Conservation (phyloP, 2,797 vertebrate species). For the Calcarius lapponicus region DNA sequence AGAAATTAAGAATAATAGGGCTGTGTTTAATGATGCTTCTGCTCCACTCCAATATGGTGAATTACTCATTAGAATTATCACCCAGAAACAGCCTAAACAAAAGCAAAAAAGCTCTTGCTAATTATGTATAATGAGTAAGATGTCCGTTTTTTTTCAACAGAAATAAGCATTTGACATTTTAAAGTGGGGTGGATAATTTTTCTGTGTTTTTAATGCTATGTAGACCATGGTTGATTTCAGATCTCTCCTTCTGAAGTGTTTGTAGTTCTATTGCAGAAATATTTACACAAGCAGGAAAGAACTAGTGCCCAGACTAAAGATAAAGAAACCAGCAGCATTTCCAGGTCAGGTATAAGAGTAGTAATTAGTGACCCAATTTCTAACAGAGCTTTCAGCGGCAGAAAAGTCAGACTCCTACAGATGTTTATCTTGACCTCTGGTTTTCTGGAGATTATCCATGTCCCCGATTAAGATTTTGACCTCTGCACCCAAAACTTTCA, state of each 20-base stretch:
- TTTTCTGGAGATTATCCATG: not conserved
- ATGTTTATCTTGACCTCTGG: not conserved
- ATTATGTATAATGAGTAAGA: not conserved
- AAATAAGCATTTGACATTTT: not conserved
- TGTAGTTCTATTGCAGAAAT: not conserved
- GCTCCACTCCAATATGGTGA: not conserved
- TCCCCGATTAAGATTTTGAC: not conserved
- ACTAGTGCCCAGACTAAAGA: not conserved
- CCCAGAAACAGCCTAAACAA: not conserved
- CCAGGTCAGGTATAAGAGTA: not conserved
- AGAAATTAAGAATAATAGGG: not conserved
- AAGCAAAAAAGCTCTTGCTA: not conserved
- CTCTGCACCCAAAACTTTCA: not conserved
- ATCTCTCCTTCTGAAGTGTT: not conserved
- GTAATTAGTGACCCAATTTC: constrained; percentile 39
- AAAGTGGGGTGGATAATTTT: not conserved
- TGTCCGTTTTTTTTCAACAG: not conserved
- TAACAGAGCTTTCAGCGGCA: not conserved
- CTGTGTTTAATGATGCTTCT: not conserved
- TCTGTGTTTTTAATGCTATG: not conserved
- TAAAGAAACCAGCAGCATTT: constrained; percentile 19
- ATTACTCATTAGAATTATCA: not conserved
- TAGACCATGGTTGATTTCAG: not conserved
- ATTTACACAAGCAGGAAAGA: constrained; percentile 12
- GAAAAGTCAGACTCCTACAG: not conserved